Percentiles rank a stretch among this genome's conserved stretches.
Evolutionary conservation across 2,888 invertebrate species (phyloP).

Genomic region (Dryobota labecula): DNA sequence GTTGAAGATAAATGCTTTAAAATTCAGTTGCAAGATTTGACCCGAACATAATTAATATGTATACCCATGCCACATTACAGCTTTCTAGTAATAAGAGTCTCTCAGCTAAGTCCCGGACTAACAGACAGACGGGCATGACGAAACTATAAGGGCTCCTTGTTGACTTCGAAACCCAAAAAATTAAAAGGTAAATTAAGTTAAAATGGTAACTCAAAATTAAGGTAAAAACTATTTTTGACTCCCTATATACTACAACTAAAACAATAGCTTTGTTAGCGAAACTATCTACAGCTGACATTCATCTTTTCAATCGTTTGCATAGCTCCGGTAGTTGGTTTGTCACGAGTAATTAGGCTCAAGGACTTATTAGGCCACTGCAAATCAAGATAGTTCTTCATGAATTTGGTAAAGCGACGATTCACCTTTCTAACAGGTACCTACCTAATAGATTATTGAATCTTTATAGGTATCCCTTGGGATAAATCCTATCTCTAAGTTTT

Average conservation of each 20-base stretch:
- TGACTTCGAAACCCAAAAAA: too few species aligned
- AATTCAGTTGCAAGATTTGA: too few species aligned
- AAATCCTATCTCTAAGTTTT: not conserved
- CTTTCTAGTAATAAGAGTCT: too few species aligned
- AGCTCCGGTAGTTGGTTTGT: conserved; percentile 39
- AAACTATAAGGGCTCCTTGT: too few species aligned
- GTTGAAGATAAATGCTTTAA: too few species aligned
- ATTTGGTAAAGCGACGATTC: conserved; percentile 18
- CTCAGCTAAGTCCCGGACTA: too few species aligned
- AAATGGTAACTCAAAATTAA: not conserved
- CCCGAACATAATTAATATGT: too few species aligned
- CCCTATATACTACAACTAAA: not conserved
- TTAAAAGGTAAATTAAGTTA: too few species aligned
- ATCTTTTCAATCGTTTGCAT: conserved; percentile 37
- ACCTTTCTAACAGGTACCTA: conserved; percentile 10
- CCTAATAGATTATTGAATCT: not conserved
- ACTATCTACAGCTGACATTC: conserved; percentile 21
- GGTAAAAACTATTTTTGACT: not conserved
- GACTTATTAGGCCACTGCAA: conserved; percentile 45
- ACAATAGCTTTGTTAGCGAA: conserved; percentile 6
- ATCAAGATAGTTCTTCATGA: conserved; percentile 30
- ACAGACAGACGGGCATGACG: too few species aligned
- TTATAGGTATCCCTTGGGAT: not conserved
- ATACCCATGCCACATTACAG: too few species aligned
- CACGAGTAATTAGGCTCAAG: conserved; percentile 55